Evolutionary conservation across 2,888 invertebrate genomes (phyloP), one percentile per base, ranked within the genome.

Genomic region (Dermolepida albohirtum): DNA sequence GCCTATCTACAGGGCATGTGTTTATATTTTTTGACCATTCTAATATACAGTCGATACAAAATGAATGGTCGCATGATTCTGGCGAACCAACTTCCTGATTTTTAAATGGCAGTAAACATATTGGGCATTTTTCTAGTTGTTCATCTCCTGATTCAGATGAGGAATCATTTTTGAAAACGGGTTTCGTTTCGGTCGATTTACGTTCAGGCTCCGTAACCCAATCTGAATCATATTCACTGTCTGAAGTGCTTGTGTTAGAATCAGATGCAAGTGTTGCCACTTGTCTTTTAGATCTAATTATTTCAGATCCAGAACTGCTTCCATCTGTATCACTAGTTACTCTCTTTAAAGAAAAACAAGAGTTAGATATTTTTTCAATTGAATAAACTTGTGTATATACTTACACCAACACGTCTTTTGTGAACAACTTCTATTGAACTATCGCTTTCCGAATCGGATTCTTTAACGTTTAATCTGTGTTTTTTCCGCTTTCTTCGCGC

Each of bases 1-100:
- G 89, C 44, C 96, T 87, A 67, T 77, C 77, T 5, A 77, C 93
- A 0, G 97, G 98, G 81, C 98, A 98, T 1, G 97, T 97, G 79
- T 96, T 96, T 49, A 95, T 92, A 85, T 94, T 96, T 87, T 91
- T 94, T n/a, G 96, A 91, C 97, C 97, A 97, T 81, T 96, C 95
- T 62, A 91, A 88, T 71, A 97, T 91, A 82, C 97, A 97, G 74
- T 92, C 91, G 43, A 93, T 86, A 81, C 97, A 97, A 83, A 96
- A 97, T 68, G 88, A 87, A 80, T 97, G 97, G 74, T 95, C 94
- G 84, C 97, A 97, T 17, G 88, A 88, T 77, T 93, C 91, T 0
- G 97, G 97, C 27, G 89, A 91, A 5, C 94, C 97, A 64, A 96
- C 87, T 83, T 94, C 90, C 82, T 96, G 95, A 39, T 87, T 86